phyloP scores from a whole-genome alignment of 2,888 invertebrate species.

The Homarus gammarus region DNA sequence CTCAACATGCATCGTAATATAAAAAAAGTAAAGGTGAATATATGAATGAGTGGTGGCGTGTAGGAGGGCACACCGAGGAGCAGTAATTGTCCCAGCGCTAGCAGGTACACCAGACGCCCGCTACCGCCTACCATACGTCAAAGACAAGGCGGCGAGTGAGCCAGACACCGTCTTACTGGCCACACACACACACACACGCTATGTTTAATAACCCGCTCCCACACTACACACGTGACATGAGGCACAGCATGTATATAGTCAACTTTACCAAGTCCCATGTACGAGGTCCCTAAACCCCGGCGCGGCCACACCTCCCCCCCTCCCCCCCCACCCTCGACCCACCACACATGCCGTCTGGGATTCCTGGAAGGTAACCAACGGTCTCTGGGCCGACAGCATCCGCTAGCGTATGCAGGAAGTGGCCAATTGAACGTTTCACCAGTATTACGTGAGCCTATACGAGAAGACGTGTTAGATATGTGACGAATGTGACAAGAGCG shows the following conservation, averaged over 20 bases:
- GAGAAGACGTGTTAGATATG: background rate
- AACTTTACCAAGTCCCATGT: background rate
- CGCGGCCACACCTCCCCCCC: constrained; percentile 22
- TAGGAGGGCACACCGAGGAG: background rate
- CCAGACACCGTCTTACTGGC: background rate
- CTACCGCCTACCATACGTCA: background rate
- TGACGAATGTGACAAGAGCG: background rate
- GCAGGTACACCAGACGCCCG: background rate
- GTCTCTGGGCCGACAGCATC: constrained; percentile 60
- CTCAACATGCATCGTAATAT: no score
- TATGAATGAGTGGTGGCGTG: background rate
- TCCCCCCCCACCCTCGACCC: constrained; percentile 7
- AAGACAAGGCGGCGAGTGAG: no score
- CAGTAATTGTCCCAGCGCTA: no score
- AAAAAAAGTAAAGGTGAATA: background rate
- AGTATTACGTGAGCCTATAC: constrained; percentile 31
- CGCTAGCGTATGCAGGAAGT: constrained; percentile 67
- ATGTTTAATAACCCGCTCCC: background rate
- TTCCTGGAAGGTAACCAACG: constrained; percentile 68
- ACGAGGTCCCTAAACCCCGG: constrained; percentile 30
- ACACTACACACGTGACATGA: background rate
- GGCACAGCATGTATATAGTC: background rate
- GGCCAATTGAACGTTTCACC: constrained; percentile 8
- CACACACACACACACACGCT: background rate
- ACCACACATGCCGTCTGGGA: constrained; percentile 16